Percentiles rank a stretch among this genome's conserved stretches.
Conservation (phyloP, 2,113 vertebrate species). For the Ictalurus punctatus region DNA sequence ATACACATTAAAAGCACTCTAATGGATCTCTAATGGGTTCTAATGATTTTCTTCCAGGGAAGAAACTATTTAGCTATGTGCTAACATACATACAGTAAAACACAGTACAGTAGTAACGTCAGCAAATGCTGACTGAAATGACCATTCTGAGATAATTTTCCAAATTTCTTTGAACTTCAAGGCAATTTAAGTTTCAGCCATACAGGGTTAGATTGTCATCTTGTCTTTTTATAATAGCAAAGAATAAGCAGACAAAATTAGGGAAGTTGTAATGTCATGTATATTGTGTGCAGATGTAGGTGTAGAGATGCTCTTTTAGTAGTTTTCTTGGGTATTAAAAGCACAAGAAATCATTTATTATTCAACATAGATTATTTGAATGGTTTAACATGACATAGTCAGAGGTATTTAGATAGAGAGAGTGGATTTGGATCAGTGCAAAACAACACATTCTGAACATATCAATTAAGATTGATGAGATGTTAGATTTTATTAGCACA, state of each 20-base stretch:
- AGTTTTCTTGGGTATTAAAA: not conserved
- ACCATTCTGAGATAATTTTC: not conserved
- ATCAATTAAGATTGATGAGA: conserved; percentile 40
- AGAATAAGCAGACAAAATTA: not conserved
- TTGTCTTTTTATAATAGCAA: not conserved
- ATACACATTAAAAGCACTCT: not conserved
- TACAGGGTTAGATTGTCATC: not conserved
- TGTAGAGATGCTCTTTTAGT: not conserved
- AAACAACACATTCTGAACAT: not conserved
- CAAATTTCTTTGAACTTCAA: not conserved
- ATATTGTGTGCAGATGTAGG: not conserved
- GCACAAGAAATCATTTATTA: not conserved
- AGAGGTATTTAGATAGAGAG: not conserved
- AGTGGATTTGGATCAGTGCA: not conserved
- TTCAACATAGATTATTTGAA: not conserved
- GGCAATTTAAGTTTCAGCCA: not conserved
- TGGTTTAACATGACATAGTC: not conserved
- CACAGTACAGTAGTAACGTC: not conserved
- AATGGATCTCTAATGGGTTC: not conserved
- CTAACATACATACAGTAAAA: not conserved
- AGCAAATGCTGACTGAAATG: not conserved
- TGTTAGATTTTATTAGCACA: conserved; percentile 64
- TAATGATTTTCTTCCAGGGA: not conserved
- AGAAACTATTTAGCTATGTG: not conserved
- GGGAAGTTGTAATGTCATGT: not conserved